Conservation (phyloP, 2,888 invertebrate genomes). For the Sesamia inferens region DNA sequence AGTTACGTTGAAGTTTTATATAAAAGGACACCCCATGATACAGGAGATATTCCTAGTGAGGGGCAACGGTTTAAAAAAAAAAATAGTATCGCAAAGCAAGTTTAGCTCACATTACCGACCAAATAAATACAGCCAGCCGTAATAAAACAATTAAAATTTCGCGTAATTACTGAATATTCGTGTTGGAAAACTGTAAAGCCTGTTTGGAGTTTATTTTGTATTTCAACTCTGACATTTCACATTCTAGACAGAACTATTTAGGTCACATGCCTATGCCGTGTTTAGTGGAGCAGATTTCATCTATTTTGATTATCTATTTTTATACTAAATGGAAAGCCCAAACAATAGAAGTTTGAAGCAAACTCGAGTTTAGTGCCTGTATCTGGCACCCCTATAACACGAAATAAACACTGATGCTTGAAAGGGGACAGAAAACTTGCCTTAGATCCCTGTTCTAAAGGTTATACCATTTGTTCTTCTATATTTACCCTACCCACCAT, state of each 20-base stretch:
- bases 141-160: conserved; percentile 22
- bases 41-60: too few species aligned
- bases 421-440: too few species aligned
- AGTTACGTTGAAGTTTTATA: too few species aligned
- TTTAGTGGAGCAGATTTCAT: conserved; percentile 33
- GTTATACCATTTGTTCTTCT: too few species aligned
- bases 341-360: neutral
- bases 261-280: conserved; percentile 58
- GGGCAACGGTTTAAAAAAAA: neutral
- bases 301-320: conserved; percentile 16
- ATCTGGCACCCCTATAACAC: too few species aligned
- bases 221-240: conserved; percentile 68
- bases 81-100: neutral
- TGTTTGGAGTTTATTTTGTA: conserved; percentile 54
- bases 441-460: too few species aligned
- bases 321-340: neutral
- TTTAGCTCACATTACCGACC: conserved; percentile 20
- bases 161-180: conserved; percentile 40
- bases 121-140: conserved; percentile 20
- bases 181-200: conserved; percentile 48
- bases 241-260: conserved; percentile 61
- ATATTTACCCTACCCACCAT: too few species aligned
- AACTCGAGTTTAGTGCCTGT: too few species aligned
- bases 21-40: too few species aligned
- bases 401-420: too few species aligned